Evolutionary conservation across 2,113 vertebrate genomes (phyloP).

Genomic region (Falcunculus frontatus): DNA sequence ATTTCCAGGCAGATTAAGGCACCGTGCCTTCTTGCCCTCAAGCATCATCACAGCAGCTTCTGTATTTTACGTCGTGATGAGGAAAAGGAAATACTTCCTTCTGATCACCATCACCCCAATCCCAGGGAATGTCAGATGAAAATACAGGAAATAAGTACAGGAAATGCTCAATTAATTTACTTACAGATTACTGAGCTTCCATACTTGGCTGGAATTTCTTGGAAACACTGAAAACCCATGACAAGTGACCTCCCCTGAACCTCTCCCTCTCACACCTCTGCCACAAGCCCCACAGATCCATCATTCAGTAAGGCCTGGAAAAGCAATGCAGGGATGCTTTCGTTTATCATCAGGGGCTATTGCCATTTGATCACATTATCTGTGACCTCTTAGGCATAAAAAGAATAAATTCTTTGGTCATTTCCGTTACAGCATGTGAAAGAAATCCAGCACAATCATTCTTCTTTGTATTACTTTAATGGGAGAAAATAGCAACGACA

Average conservation of each 20-base stretch:
- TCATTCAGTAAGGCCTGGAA: not conserved
- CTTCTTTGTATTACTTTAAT: not conserved
- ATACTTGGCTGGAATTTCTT: not conserved
- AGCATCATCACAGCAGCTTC: not conserved
- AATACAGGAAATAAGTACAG: not conserved
- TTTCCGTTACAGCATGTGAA: not conserved
- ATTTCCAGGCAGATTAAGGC: not conserved
- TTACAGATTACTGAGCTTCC: not conserved
- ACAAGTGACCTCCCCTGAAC: not conserved
- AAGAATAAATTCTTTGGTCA: not conserved
- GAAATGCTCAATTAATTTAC: not conserved
- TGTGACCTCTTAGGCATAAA: not conserved
- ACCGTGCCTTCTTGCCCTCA: fast-evolving
- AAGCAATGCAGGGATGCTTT: not conserved
- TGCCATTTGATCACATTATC: not conserved
- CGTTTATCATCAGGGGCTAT: not conserved
- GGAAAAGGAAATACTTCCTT: not conserved
- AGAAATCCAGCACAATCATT: not conserved
- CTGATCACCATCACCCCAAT: not conserved
- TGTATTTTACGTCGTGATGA: fast-evolving
- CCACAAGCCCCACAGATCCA: not conserved
- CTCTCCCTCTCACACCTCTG: not conserved
- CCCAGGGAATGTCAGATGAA: not conserved
- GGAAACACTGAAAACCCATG: not conserved
- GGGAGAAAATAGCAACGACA: not conserved